Base-by-base conservation (phyloP, 2,888 invertebrate genomes). In the Drosophila subquinaria region DNA sequence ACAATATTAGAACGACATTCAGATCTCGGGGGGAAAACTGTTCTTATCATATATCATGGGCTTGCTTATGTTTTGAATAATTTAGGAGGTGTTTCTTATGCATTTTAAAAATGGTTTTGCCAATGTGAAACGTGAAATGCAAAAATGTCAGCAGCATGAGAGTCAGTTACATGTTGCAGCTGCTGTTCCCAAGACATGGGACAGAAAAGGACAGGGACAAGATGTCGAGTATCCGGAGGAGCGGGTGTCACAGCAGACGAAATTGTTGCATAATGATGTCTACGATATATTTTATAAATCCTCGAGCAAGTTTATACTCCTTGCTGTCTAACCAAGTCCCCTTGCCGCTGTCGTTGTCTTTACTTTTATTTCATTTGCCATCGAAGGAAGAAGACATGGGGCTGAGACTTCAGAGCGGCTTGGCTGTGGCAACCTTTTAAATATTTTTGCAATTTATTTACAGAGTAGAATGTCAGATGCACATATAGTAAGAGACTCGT, bases 201-300 rank as follows among this genome's bases (percentile, higher is more conserved):
- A 1, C 3, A 38, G 15, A 43, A 10, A 0, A n/a, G 27, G 5
- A 20, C 17, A 20, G 27, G 47, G 5, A n/a, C 11, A n/a, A 55
- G 5, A 15, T 17, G 27, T 15, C 56, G 4, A 23, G n/a, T 13
- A 55, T 17, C 20, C 53, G 51, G 13, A 40, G 27, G 52, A 36
- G 36, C 38, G 47, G 43, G 42, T 35, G 66, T 40, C 17, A 76
- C 36, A 75, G 73, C 79, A 60, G 48, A 77, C 61, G 75, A 83
- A 88, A 88, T 83, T 77, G 81, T 88, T 72, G 81, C 81, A 83
- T 83, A 83, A 83, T 88, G 87, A 83, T 86, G 87, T 83, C 81
- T 83, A 86, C 81, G 75, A 88, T 88, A 83, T 86, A 88, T 88
- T 86, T 81, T 77, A 83, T 72, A 87, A 86, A 88, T 83, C 84